These are phyloP conservation scores for Habroteleia sp. DNA, from an alignment of 2,888 invertebrate genomes.

Conservation along the genomic window DNA sequence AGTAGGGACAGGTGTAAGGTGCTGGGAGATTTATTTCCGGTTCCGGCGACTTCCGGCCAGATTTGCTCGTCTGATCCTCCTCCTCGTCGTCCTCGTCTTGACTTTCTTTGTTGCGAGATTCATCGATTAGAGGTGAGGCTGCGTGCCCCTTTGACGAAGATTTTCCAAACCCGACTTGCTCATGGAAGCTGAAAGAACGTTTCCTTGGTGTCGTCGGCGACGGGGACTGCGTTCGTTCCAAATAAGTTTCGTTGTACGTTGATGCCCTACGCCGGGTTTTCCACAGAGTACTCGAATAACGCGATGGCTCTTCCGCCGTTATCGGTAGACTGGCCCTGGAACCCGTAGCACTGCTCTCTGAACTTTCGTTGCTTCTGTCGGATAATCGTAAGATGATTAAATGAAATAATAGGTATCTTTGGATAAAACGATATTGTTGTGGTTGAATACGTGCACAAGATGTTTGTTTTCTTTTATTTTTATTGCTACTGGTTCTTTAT, in stretches of 20 bases:
- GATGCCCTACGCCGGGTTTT: slow-evolving; percentile 80
- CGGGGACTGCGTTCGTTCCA: slow-evolving; percentile 78
- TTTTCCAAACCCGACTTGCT: slow-evolving; percentile 70
- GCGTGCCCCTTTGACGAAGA: slow-evolving; percentile 61
- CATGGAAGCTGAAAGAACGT: slow-evolving; percentile 82
- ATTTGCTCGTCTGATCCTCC: too few species aligned
- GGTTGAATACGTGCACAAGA: neutral
- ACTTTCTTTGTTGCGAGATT: slow-evolving; percentile 77
- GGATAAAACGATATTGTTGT: too few species aligned
- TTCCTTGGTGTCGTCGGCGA: slow-evolving; percentile 80
- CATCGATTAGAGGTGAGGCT: slow-evolving; percentile 48
- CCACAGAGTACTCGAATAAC: slow-evolving; percentile 63
- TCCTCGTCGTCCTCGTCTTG: slow-evolving; percentile 77
- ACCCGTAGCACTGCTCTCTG: slow-evolving; percentile 70
- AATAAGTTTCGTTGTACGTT: slow-evolving; percentile 82
- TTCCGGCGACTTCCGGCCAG: too few species aligned
- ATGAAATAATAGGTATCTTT: too few species aligned
- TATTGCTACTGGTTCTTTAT: too few species aligned
- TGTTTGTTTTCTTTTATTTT: too few species aligned
- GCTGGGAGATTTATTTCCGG: too few species aligned
- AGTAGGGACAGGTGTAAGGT: too few species aligned
- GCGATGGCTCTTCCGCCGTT: slow-evolving; percentile 66
- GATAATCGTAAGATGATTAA: slow-evolving; percentile 5
- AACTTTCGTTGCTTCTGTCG: slow-evolving; percentile 71
- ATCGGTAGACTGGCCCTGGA: slow-evolving; percentile 71